These are phyloP conservation scores for Parasteatoda tepidariorum DNA, from an alignment of 1,140 invertebrate species.

Conservation along the genomic window DNA sequence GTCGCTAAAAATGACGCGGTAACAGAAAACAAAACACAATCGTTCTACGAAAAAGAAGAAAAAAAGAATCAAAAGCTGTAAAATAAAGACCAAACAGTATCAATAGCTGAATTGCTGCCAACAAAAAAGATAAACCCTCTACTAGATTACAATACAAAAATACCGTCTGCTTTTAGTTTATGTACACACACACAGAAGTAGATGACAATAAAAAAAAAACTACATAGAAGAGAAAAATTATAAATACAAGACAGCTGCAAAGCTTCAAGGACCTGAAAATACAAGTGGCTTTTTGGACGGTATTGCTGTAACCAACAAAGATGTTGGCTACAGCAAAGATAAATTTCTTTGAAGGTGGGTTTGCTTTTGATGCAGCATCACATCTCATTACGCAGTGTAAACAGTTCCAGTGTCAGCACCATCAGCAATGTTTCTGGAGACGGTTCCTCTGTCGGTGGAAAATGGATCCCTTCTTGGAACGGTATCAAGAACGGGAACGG, in stretches of 20 bases:
- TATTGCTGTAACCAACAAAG: slow-evolving; percentile 31
- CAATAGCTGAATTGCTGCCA: background rate
- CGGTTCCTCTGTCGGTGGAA: slow-evolving; percentile 9
- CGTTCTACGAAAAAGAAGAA: too few species aligned
- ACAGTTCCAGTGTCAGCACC: slow-evolving; percentile 50
- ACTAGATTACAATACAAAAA: slow-evolving; percentile 4
- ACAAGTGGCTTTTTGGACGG: slow-evolving; percentile 18
- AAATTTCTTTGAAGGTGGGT: slow-evolving; percentile 7
- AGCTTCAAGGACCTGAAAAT: slow-evolving; percentile 11
- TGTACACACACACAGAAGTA: slow-evolving; percentile 15
- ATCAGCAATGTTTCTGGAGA: slow-evolving; percentile 29
- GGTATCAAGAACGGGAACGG: slow-evolving; percentile 16
- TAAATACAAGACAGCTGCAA: slow-evolving; percentile 40
- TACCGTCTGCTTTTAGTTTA: background rate
- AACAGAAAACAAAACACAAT: slow-evolving; percentile 15
- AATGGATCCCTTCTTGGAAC: slow-evolving; percentile 43
- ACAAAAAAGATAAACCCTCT: background rate
- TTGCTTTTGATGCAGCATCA: background rate
- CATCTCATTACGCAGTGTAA: slow-evolving; percentile 56
- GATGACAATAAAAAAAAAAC: background rate
- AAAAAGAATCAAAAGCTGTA: too few species aligned
- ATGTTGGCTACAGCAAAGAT: slow-evolving; percentile 9
- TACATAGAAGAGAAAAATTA: slow-evolving; percentile 9
- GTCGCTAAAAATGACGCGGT: slow-evolving; percentile 8
- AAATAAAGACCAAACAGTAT: background rate